phyloP scores from a whole-genome alignment of 2,888 invertebrate genomes.

The Lasius fuliginosus region DNA sequence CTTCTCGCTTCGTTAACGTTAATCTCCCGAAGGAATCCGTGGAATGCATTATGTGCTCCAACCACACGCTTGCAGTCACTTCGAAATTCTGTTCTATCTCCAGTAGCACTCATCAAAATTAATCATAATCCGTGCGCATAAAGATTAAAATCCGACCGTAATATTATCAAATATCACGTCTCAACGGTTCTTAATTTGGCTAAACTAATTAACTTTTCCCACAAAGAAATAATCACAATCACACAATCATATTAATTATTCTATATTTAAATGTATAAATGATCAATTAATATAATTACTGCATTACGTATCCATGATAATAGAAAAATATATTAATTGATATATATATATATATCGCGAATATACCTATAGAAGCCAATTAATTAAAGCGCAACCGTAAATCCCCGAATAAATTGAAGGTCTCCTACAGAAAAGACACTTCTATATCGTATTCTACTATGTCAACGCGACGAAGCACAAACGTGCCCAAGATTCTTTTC shows the following conservation, averaged over 20 bases:
- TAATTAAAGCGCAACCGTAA: background rate
- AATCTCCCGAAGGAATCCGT: constrained; percentile 50
- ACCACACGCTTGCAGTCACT: constrained; percentile 37
- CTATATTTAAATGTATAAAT: background rate
- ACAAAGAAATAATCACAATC: background rate
- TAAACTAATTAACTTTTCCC: constrained; percentile 16
- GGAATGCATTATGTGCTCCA: constrained; percentile 44
- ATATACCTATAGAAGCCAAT: background rate
- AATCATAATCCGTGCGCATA: constrained; percentile 15
- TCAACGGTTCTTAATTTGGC: background rate
- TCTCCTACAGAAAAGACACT: background rate
- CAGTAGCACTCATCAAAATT: constrained; percentile 40
- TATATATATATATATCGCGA: background rate
- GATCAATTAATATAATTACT: constrained; percentile 5
- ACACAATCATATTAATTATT: background rate
- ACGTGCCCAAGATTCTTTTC: constrained; percentile 2
- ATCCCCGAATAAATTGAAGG: background rate
- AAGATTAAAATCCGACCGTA: constrained; percentile 6
- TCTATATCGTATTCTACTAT: background rate
- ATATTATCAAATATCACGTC: background rate
- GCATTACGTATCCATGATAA: background rate
- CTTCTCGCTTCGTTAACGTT: constrained; percentile 50
- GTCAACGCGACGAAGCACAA: background rate
- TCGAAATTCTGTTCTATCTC: constrained; percentile 50
- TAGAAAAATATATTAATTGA: background rate